Base-by-base conservation (phyloP, 2,797 vertebrate genomes). In the Acestrorhynchus altus region DNA sequence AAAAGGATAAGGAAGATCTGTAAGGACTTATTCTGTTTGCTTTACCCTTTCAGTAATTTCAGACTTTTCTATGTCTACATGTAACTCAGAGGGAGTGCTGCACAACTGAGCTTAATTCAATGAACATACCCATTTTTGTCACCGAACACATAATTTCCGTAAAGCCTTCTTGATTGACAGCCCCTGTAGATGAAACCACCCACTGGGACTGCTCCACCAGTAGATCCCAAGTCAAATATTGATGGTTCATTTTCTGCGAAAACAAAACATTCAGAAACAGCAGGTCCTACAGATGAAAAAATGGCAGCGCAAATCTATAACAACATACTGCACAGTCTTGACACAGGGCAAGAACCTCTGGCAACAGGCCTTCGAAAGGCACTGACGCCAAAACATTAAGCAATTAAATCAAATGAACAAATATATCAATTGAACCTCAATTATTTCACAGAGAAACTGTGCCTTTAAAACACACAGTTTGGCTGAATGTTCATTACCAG, bases 171-270 rank as follows among this genome's bases (percentile, higher is more conserved):
- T 0, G 97, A 99, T 82, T 99, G 98, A 88, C 98, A 99, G 78
- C 97, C 98, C 85, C 97, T 94, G 86, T 99, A 99, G 89, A 98
- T 93, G 88, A 99, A 99, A 73, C 97, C 97, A 44, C 98, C 97
- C 47, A 98, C 94, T 78, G 96, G 92, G 49, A 94, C 91, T 11
- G 95, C 95, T 22, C 94, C 96, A 84, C 95, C 96, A 76, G 93
- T 95, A 49, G 95, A 95, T 83, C 96, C 97, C 90, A 99, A 93
- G 90, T 99, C 96, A 87, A 97, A 93, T 85, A 97, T 94, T 2
- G 98, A 97, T 12, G 95, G 94, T 86, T 98, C 96, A 49, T 95
- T 96, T 95, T 99, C 98, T 99, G 83, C 42, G 90, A 90, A 76
- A 72, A 65, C 86, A 0, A 77, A n/a, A 18, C 64, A 73, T 11